phyloP scores from a whole-genome alignment of 2,888 invertebrate genomes.

The Parnassius smintheus region DNA sequence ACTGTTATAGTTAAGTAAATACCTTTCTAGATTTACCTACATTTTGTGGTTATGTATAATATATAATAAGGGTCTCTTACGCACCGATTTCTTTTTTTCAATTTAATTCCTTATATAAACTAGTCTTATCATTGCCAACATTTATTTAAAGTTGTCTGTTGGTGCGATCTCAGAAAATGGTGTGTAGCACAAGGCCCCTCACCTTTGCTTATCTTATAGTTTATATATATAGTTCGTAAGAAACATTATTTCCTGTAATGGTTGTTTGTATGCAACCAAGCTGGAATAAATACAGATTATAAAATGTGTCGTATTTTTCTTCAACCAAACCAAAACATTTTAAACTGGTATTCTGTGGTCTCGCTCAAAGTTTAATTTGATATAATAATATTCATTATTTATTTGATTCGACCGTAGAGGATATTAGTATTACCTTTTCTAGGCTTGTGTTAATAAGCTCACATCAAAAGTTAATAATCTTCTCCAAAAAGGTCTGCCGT shows the following conservation, averaged over 20 bases:
- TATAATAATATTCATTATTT: too few relatives aligned
- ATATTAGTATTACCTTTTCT: too few relatives aligned
- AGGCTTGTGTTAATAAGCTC: too few relatives aligned
- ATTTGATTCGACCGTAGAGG: too few relatives aligned
- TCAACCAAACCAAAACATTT: background rate
- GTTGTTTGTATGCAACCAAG: slow-evolving; percentile 45
- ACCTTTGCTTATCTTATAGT: slow-evolving; percentile 34
- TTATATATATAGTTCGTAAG: slow-evolving; percentile 48
- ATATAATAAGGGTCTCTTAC: slow-evolving; percentile 9
- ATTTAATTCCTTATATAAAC: slow-evolving; percentile 17
- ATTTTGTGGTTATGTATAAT: background rate
- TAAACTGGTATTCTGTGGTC: too few relatives aligned
- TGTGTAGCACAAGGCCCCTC: slow-evolving; percentile 21
- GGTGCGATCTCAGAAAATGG: slow-evolving; percentile 25
- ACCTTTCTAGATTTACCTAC: slow-evolving; percentile 11
- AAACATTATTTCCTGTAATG: slow-evolving; percentile 46
- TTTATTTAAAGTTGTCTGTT: slow-evolving; percentile 15
- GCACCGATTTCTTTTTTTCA: slow-evolving; percentile 22
- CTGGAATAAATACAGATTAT: slow-evolving; percentile 26
- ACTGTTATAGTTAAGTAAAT: slow-evolving; percentile 33
- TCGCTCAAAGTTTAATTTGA: too few relatives aligned
- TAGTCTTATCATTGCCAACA: slow-evolving; percentile 27
- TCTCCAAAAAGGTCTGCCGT: too few relatives aligned
- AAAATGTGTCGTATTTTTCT: background rate
- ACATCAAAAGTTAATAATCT: too few relatives aligned